Base-by-base conservation (phyloP, 2,113 vertebrate genomes). In the Cryptomyrus ogoouensis region DNA sequence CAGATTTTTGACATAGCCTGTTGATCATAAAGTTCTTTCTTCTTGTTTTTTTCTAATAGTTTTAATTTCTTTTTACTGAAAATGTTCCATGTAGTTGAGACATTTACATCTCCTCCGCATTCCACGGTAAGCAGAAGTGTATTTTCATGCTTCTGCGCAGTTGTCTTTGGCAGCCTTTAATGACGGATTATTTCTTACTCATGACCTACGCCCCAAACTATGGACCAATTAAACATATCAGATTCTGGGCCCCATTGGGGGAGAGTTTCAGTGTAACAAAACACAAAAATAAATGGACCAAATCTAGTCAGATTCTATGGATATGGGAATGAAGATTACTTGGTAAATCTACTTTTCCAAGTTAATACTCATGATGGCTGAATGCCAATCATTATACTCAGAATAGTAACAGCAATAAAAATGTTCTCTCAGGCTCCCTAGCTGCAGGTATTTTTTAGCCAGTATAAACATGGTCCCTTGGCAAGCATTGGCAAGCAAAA, bases 321-420 rank as follows among this genome's bases (percentile, higher is more conserved):
- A 90, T 90, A 91, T 91, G 88, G 70, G 62, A 35, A 94, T 58
- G 70, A 92, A 94, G 92, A 91, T 93, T 94, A 93, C 92, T 92
- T 90, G 93, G 0, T 93, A 93, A 94, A 93, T 93, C 92, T 89
- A 47, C 89, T 91, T 91, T 77, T 52, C 52, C 27, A 31, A 52
- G 87, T 62, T 88, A 91, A 90, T 84, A 53, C 83, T 89, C 83
- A 89, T 74, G 19, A 17, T 74, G 83, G 94, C 92, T 21, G 52
- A 13, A 90, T n/a, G 94, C 95, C 95, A 95, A 93, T 92, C 93
- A 94, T 95, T 94, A 94, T 94, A 92, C 95, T 96, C 92, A 94
- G 94, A 96, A 96, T 95, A 96, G 95, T 62, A 95, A 94, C 90
- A 3, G 89, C 89, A 90, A 88, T 91, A 95, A 94, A 94, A 94